Evolutionary conservation across 1,140 invertebrate genomes (phyloP).

Genomic region (Nymphalis io): DNA sequence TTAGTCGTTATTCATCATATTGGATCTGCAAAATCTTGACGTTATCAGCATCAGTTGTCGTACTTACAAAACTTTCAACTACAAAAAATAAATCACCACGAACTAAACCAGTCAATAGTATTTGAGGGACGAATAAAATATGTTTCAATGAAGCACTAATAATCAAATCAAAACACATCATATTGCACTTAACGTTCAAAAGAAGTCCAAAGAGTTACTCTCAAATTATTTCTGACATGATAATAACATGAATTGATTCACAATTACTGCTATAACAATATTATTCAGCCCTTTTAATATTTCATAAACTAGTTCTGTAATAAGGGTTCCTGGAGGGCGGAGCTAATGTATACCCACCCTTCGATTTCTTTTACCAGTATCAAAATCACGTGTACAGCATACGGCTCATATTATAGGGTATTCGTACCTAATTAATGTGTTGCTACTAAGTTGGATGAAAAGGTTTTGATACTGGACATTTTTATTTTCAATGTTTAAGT

Average conservation of each 20-base stretch:
- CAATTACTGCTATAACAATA: slow-evolving; percentile 68
- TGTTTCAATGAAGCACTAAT: slow-evolving; percentile 37
- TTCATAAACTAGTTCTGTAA: slow-evolving; percentile 66
- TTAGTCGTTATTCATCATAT: no score
- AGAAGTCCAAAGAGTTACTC: slow-evolving; percentile 53
- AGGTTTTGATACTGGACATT: slow-evolving; percentile 46
- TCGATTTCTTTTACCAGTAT: slow-evolving; percentile 55
- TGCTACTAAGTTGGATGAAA: slow-evolving; percentile 32
- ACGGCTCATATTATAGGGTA: slow-evolving; percentile 73
- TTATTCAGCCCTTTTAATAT: slow-evolving; percentile 67
- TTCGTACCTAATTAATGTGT: slow-evolving; percentile 77
- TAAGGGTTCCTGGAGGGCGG: slow-evolving; percentile 57
- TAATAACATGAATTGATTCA: slow-evolving; percentile 74
- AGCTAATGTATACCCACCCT: slow-evolving; percentile 55
- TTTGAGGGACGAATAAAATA: slow-evolving; percentile 7
- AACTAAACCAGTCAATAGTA: no score
- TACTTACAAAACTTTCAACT: no score
- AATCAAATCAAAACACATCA: slow-evolving; percentile 53
- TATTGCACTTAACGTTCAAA: slow-evolving; percentile 58
- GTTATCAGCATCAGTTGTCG: no score
- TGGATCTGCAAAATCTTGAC: no score
- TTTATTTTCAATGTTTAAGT: not conserved
- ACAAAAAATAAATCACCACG: no score
- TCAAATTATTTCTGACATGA: slow-evolving; percentile 73
- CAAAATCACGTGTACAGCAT: slow-evolving; percentile 68